Base-by-base conservation (phyloP, 2,113 vertebrate genomes). In the Onychostoma macrolepis region DNA sequence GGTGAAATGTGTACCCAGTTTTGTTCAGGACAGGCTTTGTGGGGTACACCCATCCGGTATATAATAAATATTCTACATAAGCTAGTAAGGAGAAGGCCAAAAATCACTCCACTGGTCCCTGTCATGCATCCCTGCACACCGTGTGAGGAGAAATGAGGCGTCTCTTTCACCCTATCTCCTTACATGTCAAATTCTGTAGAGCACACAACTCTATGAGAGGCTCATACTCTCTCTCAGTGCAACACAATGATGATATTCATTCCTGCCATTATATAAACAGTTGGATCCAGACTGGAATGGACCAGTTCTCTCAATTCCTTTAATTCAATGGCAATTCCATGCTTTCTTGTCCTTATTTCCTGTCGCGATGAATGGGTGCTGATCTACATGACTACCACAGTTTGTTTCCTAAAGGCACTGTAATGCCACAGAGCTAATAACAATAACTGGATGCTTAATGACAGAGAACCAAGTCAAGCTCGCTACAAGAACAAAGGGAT, bases 171-270 rank as follows among this genome's bases (percentile, higher is more conserved):
- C 58, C 79, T 0, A 81, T 65, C 38, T 63, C n/a, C 36, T 33
- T 48, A 83, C 63, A 83, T 71, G 19, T 69, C 26, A 71, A 50
- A 71, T 10, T 0, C 65, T 71, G 43, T 65, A 36, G 15, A 50
- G n/a, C 26, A 13, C n/a, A 69, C 38, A 69, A 41, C 3, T 61
- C 19, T 38, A 38, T 61, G 19, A 72, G 36, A 38, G 33, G 19
- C 2, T 50, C 76, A 12, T 33, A 33, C 48, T 78, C 48, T 53
- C 11, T 15, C 72, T 75, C 58, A 63, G 12, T 28, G 43, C 65
- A 83, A 50, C 38, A 83, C 81, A 83, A 83, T 71, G 81, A 50
- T 83, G 26, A 83, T 45, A 81, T 83, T 83, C 43, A 69, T n/a
- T 69, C 26, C 43, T 30, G 63, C 61, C 1, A 11, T 71, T 83